Evolutionary conservation across 1,140 invertebrate genomes (phyloP).

Genomic region (Campoletis sonorensis): DNA sequence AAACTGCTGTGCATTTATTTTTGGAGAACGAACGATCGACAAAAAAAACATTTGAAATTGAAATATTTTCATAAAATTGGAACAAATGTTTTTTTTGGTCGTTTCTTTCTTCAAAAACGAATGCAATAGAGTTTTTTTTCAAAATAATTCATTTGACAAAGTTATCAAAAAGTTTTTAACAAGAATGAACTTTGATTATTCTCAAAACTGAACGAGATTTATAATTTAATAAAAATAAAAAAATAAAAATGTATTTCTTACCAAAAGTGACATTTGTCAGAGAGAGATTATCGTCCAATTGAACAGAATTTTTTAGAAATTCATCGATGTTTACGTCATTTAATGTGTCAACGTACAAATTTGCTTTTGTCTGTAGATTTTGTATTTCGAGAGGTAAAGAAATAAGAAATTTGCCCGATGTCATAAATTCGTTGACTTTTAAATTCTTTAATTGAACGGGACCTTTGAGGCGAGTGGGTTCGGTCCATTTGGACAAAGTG

Average conservation of each 20-base stretch:
- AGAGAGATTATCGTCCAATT: conserved; percentile 55
- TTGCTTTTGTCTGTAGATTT: conserved; percentile 53
- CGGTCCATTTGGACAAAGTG: conserved; percentile 50
- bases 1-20: too few relatives aligned
- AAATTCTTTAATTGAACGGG: conserved; percentile 51
- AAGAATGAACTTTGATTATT: too few relatives aligned
- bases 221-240: background rate
- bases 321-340: conserved; percentile 57
- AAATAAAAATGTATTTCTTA: conserved; percentile 44
- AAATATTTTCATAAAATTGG: too few relatives aligned
- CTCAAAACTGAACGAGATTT: background rate
- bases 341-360: conserved; percentile 54
- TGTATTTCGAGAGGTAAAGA: conserved; percentile 49
- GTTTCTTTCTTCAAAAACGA: too few relatives aligned
- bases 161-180: conserved; percentile 21
- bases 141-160: background rate
- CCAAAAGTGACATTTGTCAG: conserved; percentile 61
- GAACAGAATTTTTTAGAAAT: conserved; percentile 57
- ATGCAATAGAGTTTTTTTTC: too few relatives aligned
- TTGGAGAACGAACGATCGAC: too few relatives aligned
- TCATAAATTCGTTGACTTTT: conserved; percentile 44
- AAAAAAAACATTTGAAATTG: too few relatives aligned
- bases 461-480: conserved; percentile 47
- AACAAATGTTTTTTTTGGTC: too few relatives aligned
- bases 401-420: conserved; percentile 45